A percentile compares a stretch with the other conserved stretches of the same genome.
Conservation (phyloP, 2,888 invertebrate species). For the Melieria omissa region DNA sequence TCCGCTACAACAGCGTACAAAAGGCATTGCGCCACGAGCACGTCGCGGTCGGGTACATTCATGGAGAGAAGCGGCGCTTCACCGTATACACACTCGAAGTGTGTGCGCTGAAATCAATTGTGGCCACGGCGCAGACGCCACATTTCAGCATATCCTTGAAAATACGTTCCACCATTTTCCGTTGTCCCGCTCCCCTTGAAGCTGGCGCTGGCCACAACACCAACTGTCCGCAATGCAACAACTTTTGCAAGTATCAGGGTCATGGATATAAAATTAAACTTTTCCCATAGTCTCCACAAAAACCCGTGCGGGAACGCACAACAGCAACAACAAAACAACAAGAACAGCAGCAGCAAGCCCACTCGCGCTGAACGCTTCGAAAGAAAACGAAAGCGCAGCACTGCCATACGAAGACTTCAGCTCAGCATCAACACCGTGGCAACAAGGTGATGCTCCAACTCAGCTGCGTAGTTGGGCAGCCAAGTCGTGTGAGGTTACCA, state of each 20-base stretch:
- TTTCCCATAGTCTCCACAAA: slow-evolving; percentile 57
- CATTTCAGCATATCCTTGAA: slow-evolving; percentile 55
- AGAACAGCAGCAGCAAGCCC: no score
- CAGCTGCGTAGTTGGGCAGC: no score
- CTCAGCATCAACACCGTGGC: no score
- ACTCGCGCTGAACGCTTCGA: no score
- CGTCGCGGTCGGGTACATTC: no score
- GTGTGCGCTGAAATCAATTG: no score
- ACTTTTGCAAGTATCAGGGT: slow-evolving; percentile 61
- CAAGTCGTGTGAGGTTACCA: no score
- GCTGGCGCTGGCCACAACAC: slow-evolving; percentile 4
- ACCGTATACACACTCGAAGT: background rate
- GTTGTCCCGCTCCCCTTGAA: background rate
- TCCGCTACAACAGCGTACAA: no score
- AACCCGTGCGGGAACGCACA: background rate
- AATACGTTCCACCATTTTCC: slow-evolving; percentile 17
- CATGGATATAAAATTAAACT: slow-evolving; percentile 64
- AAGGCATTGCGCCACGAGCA: no score
- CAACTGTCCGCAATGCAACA: background rate
- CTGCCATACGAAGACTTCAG: no score
- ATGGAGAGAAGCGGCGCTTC: slow-evolving; percentile 1
- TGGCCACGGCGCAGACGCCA: background rate
- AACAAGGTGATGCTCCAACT: no score
- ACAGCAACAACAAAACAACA: slow-evolving; percentile 9
- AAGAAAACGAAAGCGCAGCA: no score